Base-by-base conservation (phyloP, 2,797 vertebrate species). In the Hydrocynus forskahlii region DNA sequence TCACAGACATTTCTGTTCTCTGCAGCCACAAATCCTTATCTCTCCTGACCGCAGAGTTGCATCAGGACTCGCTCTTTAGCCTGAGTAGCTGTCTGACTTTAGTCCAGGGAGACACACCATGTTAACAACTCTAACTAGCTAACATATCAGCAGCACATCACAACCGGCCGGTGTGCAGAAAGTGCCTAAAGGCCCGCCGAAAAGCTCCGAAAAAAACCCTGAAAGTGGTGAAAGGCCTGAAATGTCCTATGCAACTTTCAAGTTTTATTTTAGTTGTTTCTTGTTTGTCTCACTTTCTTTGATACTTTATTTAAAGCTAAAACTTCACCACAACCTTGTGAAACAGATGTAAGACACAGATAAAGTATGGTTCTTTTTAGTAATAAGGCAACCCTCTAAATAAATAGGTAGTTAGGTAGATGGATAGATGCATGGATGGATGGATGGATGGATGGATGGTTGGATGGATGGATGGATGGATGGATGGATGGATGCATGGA, bases 91-190 rank as follows among this genome's bases (percentile, higher is more conserved):
- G 35, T 40, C 63, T 57, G 70, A 43, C 21, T 67, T 74, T 45
- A 66, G 50, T 75, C 35, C 8, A 75, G 62, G 62, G 71, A 75
- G 57, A 80, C 78, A 80, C 50, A 14, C 21, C 50, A 38, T 12
- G 62, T 74, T 80, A 80, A 80, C 63, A 40, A 38, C 16, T 40
- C 63, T 66, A 40, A 66, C 29, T 66, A 38, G 29, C 62, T 16
- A 72, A 63, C 70, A 75, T 43, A 73, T 72, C 66, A 71, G 64
- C 59, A 73, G 63, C 70, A 73, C 59, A 75, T 57, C 64, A 62
- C 73, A 21, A 67, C 16, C 50, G 35, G 60, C 60, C 5, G 4
- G 25, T 62, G 60, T 25, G 60, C 5, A 7, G 9, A 62, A 62
- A 25, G 25, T 14, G 25, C 21, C 57, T 25, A 23, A 25, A 64